These are phyloP conservation scores for Pomatostomus ruficeps DNA, from an alignment of 2,113 vertebrate species.

Conservation along the genomic window DNA sequence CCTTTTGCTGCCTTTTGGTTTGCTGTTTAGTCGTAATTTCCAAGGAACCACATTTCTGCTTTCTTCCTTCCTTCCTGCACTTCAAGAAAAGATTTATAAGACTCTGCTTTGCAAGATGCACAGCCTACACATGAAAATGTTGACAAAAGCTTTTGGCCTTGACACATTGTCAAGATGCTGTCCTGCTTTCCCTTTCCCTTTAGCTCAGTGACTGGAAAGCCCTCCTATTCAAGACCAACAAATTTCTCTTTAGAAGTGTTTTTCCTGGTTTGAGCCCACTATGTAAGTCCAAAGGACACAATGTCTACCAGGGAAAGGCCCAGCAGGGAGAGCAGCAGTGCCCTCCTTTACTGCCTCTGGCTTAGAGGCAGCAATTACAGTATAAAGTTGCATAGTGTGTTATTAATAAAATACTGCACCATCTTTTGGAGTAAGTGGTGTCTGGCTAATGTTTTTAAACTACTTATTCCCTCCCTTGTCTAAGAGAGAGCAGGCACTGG, in stretches of 20 bases:
- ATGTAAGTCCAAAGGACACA: fast-evolving
- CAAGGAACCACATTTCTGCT: background rate
- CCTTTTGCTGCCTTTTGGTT: background rate
- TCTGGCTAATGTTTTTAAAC: background rate
- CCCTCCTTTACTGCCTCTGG: background rate
- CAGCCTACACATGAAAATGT: background rate
- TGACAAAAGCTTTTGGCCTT: background rate
- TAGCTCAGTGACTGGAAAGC: background rate
- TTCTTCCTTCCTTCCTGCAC: background rate
- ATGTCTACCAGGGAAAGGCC: background rate
- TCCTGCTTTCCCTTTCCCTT: background rate
- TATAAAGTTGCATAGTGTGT: background rate
- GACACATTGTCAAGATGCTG: background rate
- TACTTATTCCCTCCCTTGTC: background rate
- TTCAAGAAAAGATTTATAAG: background rate
- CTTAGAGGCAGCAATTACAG: background rate
- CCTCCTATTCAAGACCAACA: background rate
- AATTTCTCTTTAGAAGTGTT: background rate
- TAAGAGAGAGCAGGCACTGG: background rate
- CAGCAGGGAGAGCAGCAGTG: background rate
- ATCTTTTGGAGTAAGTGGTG: background rate
- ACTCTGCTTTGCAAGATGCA: background rate
- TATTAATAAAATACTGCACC: background rate
- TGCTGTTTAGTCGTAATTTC: background rate
- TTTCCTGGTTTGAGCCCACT: background rate